Percentiles rank a stretch among this genome's conserved stretches.
These are phyloP conservation scores for Aleadryas rufinucha DNA, from an alignment of 2,113 vertebrate genomes.

Conservation along the genomic window DNA sequence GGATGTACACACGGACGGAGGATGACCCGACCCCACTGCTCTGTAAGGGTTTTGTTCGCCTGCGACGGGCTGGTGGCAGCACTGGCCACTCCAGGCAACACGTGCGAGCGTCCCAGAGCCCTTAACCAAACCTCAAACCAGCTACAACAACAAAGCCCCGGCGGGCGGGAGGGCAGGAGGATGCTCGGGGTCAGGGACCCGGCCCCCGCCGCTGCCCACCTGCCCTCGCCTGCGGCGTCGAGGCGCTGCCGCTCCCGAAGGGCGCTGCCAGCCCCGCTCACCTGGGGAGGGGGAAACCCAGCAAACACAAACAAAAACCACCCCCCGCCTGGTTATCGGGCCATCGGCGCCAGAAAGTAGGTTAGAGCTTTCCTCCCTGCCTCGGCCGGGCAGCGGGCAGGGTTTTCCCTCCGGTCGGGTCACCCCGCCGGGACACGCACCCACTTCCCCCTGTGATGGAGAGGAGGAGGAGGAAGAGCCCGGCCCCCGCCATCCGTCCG, in stretches of 20 bases:
- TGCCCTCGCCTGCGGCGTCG: background rate
- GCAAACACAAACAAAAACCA: background rate
- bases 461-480: background rate
- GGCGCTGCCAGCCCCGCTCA: background rate
- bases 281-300: background rate
- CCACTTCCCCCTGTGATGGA: background rate
- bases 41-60: background rate
- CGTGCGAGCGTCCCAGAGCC: background rate
- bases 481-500: background rate
- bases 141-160: background rate
- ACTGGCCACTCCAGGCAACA: background rate
- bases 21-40: background rate
- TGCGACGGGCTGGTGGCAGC: background rate
- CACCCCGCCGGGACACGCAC: background rate
- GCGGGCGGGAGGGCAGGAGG: background rate
- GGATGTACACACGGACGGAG: accelerated
- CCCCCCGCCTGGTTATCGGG: background rate
- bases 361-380: background rate
- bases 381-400: background rate
- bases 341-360: background rate
- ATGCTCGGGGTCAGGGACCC: background rate
- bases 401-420: background rate
- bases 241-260: background rate
- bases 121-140: background rate
- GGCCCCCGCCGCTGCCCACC: background rate